Evolutionary conservation across 1,140 invertebrate genomes (phyloP), one percentile per base, ranked within the genome.

Genomic region (Sogatella furcifera): DNA sequence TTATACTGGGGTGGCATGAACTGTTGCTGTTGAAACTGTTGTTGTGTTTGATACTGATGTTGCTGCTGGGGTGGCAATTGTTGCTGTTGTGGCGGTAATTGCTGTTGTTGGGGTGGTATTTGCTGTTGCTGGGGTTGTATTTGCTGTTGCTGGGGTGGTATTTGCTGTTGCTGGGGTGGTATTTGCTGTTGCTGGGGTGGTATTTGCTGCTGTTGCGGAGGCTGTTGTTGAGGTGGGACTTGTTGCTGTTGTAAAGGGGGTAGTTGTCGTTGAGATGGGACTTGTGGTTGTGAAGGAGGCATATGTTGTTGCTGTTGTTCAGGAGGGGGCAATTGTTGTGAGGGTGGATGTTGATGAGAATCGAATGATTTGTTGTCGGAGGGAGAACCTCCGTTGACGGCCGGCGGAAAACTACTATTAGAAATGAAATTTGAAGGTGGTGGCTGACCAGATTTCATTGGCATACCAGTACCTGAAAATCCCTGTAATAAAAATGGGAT

Each of bases 381-480:
- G 14, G 60, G 58, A 46, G 49, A 57, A 52, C 44, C 46, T 52
- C 59, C 55, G 57, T 62, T 65, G 52, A 59, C 42, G 59, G 60
- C 52, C 57, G 60, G 55, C 54, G 60, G 38, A 57, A 61, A 60
- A 41, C 60, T 59, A 57, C 52, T 46, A 38, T 38, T 38, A 38
- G 34, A 38, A 3, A 38, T 38, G 34, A 38, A 38, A 19, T 53
- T 31, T 38, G 59, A n/a, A 38, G 54, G 31, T 44, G 56, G 34
- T 21, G 61, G 11, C 31, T 13, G 42, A 17, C 17, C 17, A 11
- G 55, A 17, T 31, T 38, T 59, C 31, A 57, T 38, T 42, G 46
- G 46, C 15, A 49, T 24, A 14, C 49, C 56, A 5, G 56, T n/a
- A 13, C 31, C 46, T 9, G 57, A 53, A 17, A 60, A 60, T 57